Base-by-base conservation (phyloP, 2,797 vertebrate species). In the Lepus oiostolus region DNA sequence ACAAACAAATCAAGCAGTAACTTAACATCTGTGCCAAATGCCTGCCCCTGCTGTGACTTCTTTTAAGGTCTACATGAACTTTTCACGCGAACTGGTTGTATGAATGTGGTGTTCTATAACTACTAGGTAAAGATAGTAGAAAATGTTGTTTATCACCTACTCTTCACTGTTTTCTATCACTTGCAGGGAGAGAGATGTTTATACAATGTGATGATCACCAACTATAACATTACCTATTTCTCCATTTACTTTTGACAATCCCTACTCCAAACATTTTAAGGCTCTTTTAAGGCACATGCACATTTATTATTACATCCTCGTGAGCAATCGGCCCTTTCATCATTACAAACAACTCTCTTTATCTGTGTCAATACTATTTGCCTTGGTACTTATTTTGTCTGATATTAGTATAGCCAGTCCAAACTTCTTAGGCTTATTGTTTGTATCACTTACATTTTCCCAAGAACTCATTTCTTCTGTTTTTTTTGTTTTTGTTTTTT, bases 311-410 rank as follows among this genome's bases (percentile, higher is more conserved):
- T 62, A 71, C n/a, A 13, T 96, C n/a, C 90, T 92, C 58, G 16
- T 72, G 22, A 90, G 83, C 11, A 83, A 26, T 42, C 62, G 54
- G 32, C 28, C 28, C 68, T 84, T 80, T 82, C 24, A 79, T 30
- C 50, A 72, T 79, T 60, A 67, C 0, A 7, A 87, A 87, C 11
- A 87, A 60, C 65, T 38, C 68, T 90, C 30, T 32, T 42, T 30
- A 63, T 70, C 19, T 81, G 17, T 77, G 63, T 65, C 88, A 86
- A 70, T 62, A 75, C 28, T 74, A 75, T 80, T 32, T 88, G 52
- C 5, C 71, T 87, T 81, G n/a, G 22, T 63, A 81, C 80, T 38
- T 85, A 60, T 60, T 90, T 96, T 72, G 71, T 72, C n/a, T 86
- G 67, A 80, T 26, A 74, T 50, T 58, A 77, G 87, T 50, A 87